These are phyloP conservation scores for Aeoliscus strigatus DNA, from an alignment of 2,797 vertebrate genomes.

Conservation along the genomic window DNA sequence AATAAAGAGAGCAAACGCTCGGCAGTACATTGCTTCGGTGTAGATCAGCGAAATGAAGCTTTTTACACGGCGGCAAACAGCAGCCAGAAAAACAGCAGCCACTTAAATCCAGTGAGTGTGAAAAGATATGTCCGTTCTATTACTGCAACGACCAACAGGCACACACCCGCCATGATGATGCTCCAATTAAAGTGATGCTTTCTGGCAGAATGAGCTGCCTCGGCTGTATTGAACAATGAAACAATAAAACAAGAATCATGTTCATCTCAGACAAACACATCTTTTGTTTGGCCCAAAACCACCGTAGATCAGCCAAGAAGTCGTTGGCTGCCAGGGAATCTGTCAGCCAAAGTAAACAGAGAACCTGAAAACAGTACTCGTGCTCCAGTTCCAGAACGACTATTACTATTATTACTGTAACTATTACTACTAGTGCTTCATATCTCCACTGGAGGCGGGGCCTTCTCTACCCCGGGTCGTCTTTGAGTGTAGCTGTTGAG, in stretches of 20 bases:
- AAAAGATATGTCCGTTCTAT: slow-evolving; percentile 42
- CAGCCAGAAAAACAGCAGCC: slow-evolving; percentile 24
- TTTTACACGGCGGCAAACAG: slow-evolving; percentile 26
- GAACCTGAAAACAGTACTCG: slow-evolving; percentile 13
- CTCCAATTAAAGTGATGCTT: slow-evolving; percentile 53
- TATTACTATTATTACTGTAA: no score
- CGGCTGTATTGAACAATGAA: slow-evolving; percentile 33
- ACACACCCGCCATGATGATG: slow-evolving; percentile 27
- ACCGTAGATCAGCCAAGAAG: slow-evolving; percentile 17
- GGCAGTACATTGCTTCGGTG: slow-evolving; percentile 15
- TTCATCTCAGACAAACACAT: slow-evolving; percentile 38
- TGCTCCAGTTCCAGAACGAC: no score
- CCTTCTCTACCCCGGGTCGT: no score
- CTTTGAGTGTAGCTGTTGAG: no score
- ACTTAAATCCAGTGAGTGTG: slow-evolving; percentile 32
- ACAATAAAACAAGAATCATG: slow-evolving; percentile 46
- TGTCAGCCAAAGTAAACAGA: slow-evolving; percentile 17
- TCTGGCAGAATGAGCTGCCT: slow-evolving; percentile 20
- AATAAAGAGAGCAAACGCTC: slow-evolving; percentile 15
- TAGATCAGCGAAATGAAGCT: slow-evolving; percentile 30
- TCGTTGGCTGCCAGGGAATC: slow-evolving; percentile 24
- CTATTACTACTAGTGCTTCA: no score
- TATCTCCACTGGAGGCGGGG: no score
- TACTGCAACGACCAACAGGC: slow-evolving; percentile 22
- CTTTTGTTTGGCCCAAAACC: slow-evolving; percentile 28